Conservation (phyloP, 2,113 vertebrate species). For the Strix aluco region DNA sequence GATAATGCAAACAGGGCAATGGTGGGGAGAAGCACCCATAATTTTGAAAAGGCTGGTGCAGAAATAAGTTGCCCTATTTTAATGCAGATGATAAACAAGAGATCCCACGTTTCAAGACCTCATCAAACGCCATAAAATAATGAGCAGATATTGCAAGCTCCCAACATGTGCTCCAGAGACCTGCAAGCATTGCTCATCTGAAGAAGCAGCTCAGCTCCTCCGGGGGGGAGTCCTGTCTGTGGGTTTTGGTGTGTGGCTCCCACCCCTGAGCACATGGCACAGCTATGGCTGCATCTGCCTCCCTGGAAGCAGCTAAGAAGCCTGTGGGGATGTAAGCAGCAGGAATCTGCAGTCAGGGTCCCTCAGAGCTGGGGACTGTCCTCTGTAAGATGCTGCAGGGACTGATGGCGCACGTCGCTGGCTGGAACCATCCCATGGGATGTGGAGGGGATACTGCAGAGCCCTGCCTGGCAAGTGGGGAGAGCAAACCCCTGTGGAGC, state of each 20-base stretch:
- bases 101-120: background rate
- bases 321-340: background rate
- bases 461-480: background rate
- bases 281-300: background rate
- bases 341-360: background rate
- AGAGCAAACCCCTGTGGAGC: rapidly evolving
- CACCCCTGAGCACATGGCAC: rapidly evolving
- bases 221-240: rapidly evolving
- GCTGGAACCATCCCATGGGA: rapidly evolving
- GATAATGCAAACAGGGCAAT: background rate
- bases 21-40: background rate
- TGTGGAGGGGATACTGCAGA: rapidly evolving
- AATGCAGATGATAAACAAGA: background rate
- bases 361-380: background rate
- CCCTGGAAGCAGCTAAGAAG: background rate
- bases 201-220: background rate
- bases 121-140: background rate
- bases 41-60: background rate
- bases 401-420: rapidly evolving
- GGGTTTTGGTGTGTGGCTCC: rapidly evolving
- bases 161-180: background rate
- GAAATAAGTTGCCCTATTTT: background rate
- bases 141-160: background rate
- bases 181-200: rapidly evolving
- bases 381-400: background rate